Conservation (phyloP, 1,140 invertebrate species). For the Calliphora vicina region DNA sequence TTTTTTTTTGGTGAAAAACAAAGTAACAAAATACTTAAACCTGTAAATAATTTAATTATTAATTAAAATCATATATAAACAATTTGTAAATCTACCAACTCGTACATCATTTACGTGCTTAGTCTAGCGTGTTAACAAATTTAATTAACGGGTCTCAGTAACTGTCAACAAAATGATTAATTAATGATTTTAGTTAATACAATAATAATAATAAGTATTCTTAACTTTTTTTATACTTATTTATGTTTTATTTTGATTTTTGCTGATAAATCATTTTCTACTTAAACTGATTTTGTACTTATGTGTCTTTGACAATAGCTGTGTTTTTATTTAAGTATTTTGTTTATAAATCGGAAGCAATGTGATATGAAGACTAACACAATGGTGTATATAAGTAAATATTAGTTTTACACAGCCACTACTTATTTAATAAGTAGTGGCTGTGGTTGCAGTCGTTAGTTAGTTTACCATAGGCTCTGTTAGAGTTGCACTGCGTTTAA, state of each 20-base stretch:
- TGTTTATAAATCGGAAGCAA: not conserved
- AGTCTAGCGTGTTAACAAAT: not conserved
- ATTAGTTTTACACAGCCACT: no score
- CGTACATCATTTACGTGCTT: not conserved
- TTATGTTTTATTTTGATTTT: not conserved
- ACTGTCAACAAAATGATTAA: constrained; percentile 1
- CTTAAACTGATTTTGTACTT: not conserved
- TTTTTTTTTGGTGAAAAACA: no score
- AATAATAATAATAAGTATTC: not conserved
- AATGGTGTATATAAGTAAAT: no score
- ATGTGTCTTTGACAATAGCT: not conserved
- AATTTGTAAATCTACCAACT: not conserved
- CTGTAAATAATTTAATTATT: not conserved
- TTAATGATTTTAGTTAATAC: not conserved
- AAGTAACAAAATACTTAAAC: no score
- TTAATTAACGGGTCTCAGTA: not conserved
- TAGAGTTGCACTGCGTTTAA: no score
- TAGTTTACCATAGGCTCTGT: no score
- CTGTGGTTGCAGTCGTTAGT: no score
- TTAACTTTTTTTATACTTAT: no score
- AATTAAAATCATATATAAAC: not conserved
- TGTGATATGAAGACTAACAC: not conserved
- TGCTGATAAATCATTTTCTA: not conserved
- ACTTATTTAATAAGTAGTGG: no score
- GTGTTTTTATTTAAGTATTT: not conserved